Base-by-base conservation (phyloP, 1,140 invertebrate genomes). In the Piezodorus guildinii region DNA sequence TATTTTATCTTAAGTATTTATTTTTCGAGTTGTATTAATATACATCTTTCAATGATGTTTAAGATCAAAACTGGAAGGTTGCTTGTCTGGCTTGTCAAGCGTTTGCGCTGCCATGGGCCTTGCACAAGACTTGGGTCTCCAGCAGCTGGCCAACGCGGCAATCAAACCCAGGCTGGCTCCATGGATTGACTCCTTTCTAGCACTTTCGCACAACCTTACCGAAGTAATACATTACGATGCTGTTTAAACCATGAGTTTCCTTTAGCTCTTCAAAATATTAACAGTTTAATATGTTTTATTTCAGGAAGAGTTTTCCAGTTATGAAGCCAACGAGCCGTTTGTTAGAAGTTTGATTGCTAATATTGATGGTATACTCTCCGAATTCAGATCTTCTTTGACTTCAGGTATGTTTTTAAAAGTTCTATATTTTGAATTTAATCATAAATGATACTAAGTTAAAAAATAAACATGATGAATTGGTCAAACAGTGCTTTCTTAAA, bases 291-390 rank as follows among this genome's bases (percentile, higher is more conserved):
- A 19, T 46, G 3, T 45, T 62, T 71, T 71, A 30, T 30, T 74
- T 49, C 69, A 93, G 85, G 90, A 94, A 67, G 88, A 94, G 73
- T 82, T 94, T 69, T 77, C 86, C 3, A 81, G 83, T 62, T 93
- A 91, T 73, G 94, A 96, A 78, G 89, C 90, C 1, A 89, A 90
- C 70, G 91, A 96, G 78, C 91, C 92, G 4, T 96, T 94, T 77
- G 84, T 85, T 21, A 87, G 94, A 73, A 87, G 83, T 58, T 81
- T 96, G 64, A 87, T 96, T 58, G 82, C 86, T 66, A 89, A 91
- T 74, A 75, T 96, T 34, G 90, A 96, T 74, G 81, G 81, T 4
- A 75, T 94, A 39, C 76, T 97, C 12, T 83, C 81, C 67, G 82
- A 83, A 16, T 94, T 97, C 70, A 91, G 93, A 76, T 80, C 76